Percentiles rank a stretch among this genome's conserved stretches.
These are phyloP conservation scores for Sitta europaea DNA, from an alignment of 2,113 vertebrate species.

Conservation along the genomic window DNA sequence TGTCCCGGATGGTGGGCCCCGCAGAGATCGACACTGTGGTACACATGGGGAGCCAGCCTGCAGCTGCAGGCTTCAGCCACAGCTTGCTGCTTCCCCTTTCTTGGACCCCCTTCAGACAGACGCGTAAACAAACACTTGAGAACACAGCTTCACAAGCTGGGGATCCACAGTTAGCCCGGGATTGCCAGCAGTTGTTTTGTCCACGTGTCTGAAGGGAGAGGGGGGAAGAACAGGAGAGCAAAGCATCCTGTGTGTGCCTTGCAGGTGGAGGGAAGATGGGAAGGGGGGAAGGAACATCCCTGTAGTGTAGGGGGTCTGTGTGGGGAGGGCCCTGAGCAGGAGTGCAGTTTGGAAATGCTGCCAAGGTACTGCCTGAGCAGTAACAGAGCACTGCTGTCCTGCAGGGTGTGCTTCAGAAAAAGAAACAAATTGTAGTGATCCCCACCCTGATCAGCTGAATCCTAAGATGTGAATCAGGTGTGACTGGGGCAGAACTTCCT, in stretches of 20 bases:
- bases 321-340: background rate
- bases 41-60: background rate
- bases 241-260: background rate
- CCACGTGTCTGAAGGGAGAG: background rate
- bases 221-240: background rate
- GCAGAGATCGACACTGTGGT: slow-evolving; percentile 84
- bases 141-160: rapidly evolving
- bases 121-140: background rate
- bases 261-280: background rate
- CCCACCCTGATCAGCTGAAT: background rate
- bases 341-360: background rate
- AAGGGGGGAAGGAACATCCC: rapidly evolving
- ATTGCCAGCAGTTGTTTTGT: background rate
- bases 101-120: rapidly evolving
- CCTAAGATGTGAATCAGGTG: background rate
- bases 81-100: background rate
- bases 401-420: background rate
- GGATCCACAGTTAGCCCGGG: background rate
- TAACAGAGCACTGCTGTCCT: background rate
- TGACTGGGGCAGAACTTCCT: background rate
- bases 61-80: rapidly evolving
- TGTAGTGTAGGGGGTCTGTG: background rate
- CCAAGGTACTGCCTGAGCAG: background rate
- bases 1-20: slow-evolving; percentile 75
- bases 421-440: background rate